These are phyloP conservation scores for Cremastobaeus sp. DNA, from an alignment of 2,888 invertebrate species.

Conservation along the genomic window DNA sequence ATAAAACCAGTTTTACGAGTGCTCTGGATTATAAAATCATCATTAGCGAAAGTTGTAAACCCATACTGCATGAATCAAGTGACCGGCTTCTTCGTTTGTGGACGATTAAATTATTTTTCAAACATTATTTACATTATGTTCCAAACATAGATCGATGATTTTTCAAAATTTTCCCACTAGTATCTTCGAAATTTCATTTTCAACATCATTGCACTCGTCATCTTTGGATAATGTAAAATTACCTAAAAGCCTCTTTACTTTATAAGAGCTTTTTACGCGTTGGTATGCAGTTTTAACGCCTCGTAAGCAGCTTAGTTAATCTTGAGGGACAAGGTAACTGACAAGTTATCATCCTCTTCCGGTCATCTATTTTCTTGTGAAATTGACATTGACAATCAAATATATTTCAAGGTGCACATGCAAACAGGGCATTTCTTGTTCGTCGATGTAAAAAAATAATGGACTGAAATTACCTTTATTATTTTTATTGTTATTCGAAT, in stretches of 20 bases:
- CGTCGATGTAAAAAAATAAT: too few relatives aligned
- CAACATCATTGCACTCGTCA: slow-evolving; percentile 16
- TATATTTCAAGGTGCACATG: slow-evolving; percentile 5
- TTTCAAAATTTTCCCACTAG: too few relatives aligned
- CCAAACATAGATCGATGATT: too few relatives aligned
- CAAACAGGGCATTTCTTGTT: background rate
- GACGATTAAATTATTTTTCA: too few relatives aligned
- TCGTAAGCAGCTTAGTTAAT: slow-evolving; percentile 60
- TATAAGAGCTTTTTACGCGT: slow-evolving; percentile 43
- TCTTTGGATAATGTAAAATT: slow-evolving; percentile 41
- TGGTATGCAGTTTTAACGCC: slow-evolving; percentile 58
- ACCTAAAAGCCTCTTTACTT: slow-evolving; percentile 39
- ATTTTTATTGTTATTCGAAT: too few relatives aligned
- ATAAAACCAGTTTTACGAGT: slow-evolving; percentile 19
- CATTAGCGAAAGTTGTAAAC: background rate
- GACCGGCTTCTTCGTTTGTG: background rate
- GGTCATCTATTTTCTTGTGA: slow-evolving; percentile 34
- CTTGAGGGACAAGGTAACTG: slow-evolving; percentile 48
- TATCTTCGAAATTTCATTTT: slow-evolving; percentile 16
- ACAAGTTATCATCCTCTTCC: slow-evolving; percentile 31
- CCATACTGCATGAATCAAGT: too few relatives aligned
- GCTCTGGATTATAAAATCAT: slow-evolving; percentile 1
- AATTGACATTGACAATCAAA: slow-evolving; percentile 36
- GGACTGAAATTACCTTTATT: too few relatives aligned
- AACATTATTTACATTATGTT: too few relatives aligned